Conservation (phyloP, 1,140 invertebrate genomes). For the Anastrepha ludens region DNA sequence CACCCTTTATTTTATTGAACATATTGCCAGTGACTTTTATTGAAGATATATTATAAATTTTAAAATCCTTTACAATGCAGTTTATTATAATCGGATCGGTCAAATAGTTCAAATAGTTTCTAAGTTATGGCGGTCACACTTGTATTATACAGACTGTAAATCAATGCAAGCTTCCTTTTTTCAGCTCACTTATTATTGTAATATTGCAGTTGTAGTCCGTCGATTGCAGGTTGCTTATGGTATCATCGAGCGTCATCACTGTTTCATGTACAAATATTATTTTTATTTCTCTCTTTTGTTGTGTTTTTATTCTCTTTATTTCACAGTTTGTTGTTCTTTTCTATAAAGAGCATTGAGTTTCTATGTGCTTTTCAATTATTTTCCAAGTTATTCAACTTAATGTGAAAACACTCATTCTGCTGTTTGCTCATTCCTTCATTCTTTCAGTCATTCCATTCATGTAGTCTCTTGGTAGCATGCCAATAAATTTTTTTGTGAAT, state of each 20-base stretch:
- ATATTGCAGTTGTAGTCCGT: neutral
- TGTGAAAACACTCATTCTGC: neutral
- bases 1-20: too few species aligned
- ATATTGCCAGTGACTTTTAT: too few species aligned
- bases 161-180: too few species aligned
- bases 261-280: neutral
- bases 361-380: slow-evolving; percentile 7
- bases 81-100: too few species aligned
- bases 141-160: too few species aligned
- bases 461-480: neutral
- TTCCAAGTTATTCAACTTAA: neutral
- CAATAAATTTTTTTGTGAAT: neutral
- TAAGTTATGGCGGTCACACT: too few species aligned
- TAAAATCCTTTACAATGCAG: too few species aligned
- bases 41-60: too few species aligned
- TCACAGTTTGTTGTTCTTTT: neutral
- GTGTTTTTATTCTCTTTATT: neutral
- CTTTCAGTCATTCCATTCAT: neutral
- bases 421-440: neutral
- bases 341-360: neutral
- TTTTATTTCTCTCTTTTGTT: neutral
- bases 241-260: neutral
- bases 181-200: neutral
- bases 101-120: too few species aligned
- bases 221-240: neutral